Base-by-base conservation (phyloP, 2,797 vertebrate species). In the Lycodopsis pacificus region DNA sequence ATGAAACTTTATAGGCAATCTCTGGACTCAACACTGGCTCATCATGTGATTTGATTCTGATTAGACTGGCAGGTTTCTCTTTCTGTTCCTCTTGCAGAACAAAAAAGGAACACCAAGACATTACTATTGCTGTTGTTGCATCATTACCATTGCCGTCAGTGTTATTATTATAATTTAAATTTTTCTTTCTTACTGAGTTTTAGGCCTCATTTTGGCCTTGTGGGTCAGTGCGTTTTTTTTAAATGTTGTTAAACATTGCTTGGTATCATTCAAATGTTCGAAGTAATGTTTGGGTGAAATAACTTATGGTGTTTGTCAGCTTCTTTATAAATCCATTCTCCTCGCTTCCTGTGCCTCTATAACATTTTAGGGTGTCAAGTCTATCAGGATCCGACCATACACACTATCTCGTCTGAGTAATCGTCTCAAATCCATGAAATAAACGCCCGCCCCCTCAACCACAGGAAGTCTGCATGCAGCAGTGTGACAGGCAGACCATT, bases 331-430 rank as follows among this genome's bases (percentile, higher is more conserved):
- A 71, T 30, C 3, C 62, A 14, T 42, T 36, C 38, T 62, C 11
- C 14, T 30, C n/a, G 30, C 19, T 61, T 65, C 25, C 44, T 53
- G 38, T 3, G 1, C 7, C 1, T 62, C 44, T 42, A 13, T 30
- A 40, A 19, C 4, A 0, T 70, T 73, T 56, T 20, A 27, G 19
- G 2, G 2, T 59, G 53, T 30, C 46, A 27, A 13, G 42, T 64
- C 36, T 15, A 8, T 53, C 32, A 38, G 57, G 62, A 77, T 80
- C 32, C 25, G 19, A 69, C 65, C 42, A 10, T 10, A 71, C 44
- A 65, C 51, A 38, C 22, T 32, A 81, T 22, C 38, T 54, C 49
- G 42, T 38, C 70, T 81, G 76, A 90, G 65, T 78, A 83, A 85
- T 59, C 9, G 8, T 54, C 36, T 61, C 46, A 58, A 6, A 68